phyloP scores from a whole-genome alignment of 1,140 invertebrate species.

The Pogonomyrmex californicus region DNA sequence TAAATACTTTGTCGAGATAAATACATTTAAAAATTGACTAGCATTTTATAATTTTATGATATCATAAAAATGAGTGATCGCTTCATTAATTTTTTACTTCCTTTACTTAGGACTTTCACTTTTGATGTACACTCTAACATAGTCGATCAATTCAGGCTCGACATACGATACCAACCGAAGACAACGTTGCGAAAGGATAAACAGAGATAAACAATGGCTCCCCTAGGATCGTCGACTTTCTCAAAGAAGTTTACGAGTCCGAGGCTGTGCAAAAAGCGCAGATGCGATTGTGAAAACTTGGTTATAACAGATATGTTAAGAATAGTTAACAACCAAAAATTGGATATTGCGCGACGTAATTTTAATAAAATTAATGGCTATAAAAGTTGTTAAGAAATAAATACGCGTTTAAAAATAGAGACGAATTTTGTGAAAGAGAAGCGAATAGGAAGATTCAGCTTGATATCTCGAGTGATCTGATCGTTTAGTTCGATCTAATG shows the following conservation, averaged over 20 bases:
- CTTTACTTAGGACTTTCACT: not conserved
- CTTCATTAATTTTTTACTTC: not conserved
- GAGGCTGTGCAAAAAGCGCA: not conserved
- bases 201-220: constrained; percentile 35
- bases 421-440: not conserved
- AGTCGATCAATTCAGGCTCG: constrained; percentile 30
- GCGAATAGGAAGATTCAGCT: not conserved
- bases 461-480: constrained; percentile 30
- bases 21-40: not conserved
- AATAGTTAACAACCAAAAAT: not conserved
- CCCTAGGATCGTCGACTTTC: constrained; percentile 6
- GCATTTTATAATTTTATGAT: not conserved
- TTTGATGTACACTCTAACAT: not conserved
- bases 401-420: constrained; percentile 18
- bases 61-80: not conserved
- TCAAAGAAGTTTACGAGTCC: constrained; percentile 16
- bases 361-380: constrained; percentile 19
- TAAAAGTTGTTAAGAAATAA: constrained; percentile 37
- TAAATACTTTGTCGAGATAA: not conserved
- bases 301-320: not conserved
- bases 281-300: not conserved
- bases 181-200: constrained; percentile 9
- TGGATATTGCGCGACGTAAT: constrained; percentile 29
- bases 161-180: not conserved
- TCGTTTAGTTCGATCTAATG: constrained; percentile 27